Evolutionary conservation across 35 echinoderm and acorn worm species (phyloP).

Genomic region (Eucidaris tribuloides): DNA sequence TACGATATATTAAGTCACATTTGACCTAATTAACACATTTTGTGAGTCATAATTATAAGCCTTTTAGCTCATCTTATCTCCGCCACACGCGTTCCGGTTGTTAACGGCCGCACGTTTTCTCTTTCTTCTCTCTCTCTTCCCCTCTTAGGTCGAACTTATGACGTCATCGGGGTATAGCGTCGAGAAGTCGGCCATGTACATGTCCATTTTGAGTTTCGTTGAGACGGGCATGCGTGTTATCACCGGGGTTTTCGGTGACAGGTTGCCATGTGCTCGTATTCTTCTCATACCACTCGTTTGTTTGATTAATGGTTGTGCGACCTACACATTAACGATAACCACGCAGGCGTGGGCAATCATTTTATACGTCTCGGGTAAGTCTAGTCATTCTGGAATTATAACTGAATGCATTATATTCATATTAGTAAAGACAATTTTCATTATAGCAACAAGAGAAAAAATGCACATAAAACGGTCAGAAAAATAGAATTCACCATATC

Average conservation of each 20-base stretch:
- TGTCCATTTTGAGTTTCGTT: conserved; percentile 18
- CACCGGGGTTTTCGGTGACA: conserved; percentile 1
- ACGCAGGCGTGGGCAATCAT: not conserved
- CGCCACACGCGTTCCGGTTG: too few relatives aligned
- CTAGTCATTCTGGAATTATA: too few relatives aligned
- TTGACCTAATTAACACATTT: too few relatives aligned
- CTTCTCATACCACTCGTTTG: not conserved
- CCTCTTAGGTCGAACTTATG: conserved; percentile 1
- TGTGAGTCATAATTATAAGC: too few relatives aligned
- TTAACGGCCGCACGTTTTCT: not conserved
- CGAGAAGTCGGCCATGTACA: not conserved
- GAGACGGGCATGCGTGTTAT: conserved; percentile 15
- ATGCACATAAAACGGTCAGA: too few relatives aligned
- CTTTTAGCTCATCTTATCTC: too few relatives aligned
- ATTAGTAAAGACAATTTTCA: too few relatives aligned
- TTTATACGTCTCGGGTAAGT: not conserved
- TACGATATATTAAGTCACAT: too few relatives aligned
- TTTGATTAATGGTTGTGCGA: not conserved
- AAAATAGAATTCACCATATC: too few relatives aligned
- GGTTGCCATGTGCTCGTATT: conserved; percentile 1
- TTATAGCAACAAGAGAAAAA: too few relatives aligned
- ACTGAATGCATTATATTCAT: too few relatives aligned
- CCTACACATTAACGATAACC: not conserved
- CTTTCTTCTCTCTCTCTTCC: not conserved
- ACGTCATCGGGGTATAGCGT: not conserved